phyloP scores from a whole-genome alignment of 2,113 vertebrate species.

The Ellobius talpinus region DNA sequence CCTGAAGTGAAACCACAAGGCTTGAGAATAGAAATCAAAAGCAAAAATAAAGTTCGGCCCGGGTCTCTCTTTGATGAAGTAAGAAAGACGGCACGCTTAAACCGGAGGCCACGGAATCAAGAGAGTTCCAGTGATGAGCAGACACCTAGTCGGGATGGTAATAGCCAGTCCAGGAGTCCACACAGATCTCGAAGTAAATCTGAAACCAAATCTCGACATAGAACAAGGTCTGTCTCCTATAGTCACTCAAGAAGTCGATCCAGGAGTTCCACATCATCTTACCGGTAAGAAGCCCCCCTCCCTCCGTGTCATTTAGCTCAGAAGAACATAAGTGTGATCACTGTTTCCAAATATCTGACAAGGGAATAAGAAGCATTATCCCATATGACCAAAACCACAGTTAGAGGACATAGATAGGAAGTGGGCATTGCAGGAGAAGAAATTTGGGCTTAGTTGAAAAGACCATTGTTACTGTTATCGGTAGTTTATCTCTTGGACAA shows the following conservation, averaged over 20 bases:
- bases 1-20: conserved; percentile 88
- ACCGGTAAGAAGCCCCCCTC: conserved; percentile 87
- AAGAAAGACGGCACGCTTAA: conserved; percentile 95
- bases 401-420: not conserved
- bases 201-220: conserved; percentile 91
- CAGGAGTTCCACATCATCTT: conserved; percentile 92
- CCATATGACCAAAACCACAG: not conserved
- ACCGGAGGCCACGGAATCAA: conserved; percentile 95
- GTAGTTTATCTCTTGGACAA: not conserved
- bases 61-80: conserved; percentile 98
- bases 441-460: not conserved
- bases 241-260: conserved; percentile 93
- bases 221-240: conserved; percentile 90
- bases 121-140: conserved; percentile 97
- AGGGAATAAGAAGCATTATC: not conserved
- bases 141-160: conserved; percentile 87
- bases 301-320: not conserved
- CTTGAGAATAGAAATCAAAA: conserved; percentile 97
- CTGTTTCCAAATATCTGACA: not conserved
- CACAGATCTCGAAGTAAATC: conserved; percentile 91
- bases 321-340: not conserved
- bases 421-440: conserved; percentile 16
- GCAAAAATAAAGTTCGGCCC: conserved; percentile 94
- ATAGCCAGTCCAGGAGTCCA: conserved; percentile 87
- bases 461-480: not conserved